phyloP scores from a whole-genome alignment of 1,140 invertebrate species.

The Drosophila orosa region DNA sequence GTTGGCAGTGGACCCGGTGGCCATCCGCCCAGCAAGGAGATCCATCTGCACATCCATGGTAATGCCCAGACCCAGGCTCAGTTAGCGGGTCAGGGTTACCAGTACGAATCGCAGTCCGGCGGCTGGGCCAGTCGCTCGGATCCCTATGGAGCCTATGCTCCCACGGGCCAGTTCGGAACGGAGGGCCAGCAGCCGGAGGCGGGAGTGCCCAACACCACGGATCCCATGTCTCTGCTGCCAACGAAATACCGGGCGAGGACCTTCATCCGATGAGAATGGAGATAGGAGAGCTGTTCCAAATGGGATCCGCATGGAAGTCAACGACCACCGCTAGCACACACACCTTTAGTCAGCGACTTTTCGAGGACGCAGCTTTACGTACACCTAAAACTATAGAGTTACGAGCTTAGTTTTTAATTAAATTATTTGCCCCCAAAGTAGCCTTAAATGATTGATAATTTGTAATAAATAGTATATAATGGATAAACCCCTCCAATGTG shows the following conservation, averaged over 20 bases:
- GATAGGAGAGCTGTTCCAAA: conserved; percentile 13
- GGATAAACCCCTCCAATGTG: not conserved
- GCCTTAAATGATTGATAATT: conserved; percentile 46
- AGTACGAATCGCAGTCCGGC: conserved; percentile 48
- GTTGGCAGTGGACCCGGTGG: conserved; percentile 6
- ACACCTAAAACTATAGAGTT: conserved; percentile 60
- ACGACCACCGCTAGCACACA: conserved; percentile 63
- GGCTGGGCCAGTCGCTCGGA: conserved; percentile 76
- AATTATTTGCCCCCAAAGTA: conserved; percentile 68
- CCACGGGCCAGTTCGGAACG: conserved; percentile 43
- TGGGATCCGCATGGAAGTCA: conserved; percentile 20
- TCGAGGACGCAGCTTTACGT: conserved; percentile 69
- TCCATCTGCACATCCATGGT: conserved; percentile 81
- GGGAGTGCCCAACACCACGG: conserved; percentile 61
- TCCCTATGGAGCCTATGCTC: conserved; percentile 68
- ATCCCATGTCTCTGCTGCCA: conserved; percentile 67
- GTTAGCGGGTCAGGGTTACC: conserved; percentile 53
- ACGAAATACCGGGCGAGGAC: conserved; percentile 71
- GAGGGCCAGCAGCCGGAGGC: conserved; percentile 23
- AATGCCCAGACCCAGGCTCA: conserved; percentile 65
- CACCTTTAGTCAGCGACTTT: conserved; percentile 73
- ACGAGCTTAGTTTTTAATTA: conserved; percentile 53
- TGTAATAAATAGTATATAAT: conserved; percentile 47
- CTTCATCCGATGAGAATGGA: conserved; percentile 53
- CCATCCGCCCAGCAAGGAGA: conserved; percentile 75